Conservation (phyloP, 2,888 invertebrate genomes). For the Scrobipalpa atriplicella region DNA sequence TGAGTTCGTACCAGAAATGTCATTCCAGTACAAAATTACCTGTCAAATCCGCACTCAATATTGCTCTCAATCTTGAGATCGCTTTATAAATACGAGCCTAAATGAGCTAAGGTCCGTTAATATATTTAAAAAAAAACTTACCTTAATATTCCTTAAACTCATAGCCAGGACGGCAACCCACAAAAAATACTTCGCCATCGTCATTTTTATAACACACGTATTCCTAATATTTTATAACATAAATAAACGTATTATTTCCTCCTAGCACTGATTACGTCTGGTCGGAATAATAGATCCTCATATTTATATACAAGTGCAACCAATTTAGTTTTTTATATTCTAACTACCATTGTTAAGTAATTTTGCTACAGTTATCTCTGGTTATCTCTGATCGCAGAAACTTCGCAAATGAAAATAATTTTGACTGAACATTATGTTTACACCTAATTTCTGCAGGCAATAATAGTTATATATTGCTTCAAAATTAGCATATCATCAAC, state of each 20-base stretch:
- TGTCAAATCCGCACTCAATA: too few species aligned
- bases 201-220: slow-evolving; percentile 32
- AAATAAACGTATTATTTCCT: slow-evolving; percentile 15
- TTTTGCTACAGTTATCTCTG: slow-evolving; percentile 23
- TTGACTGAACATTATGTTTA: too few species aligned
- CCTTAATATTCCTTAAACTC: slow-evolving; percentile 37
- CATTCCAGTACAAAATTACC: too few species aligned
- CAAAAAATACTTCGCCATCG: slow-evolving; percentile 35
- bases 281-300: not conserved
- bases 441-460: too few species aligned
- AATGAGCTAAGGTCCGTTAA: not conserved
- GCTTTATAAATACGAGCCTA: not conserved
- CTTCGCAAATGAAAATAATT: slow-evolving; percentile 7
- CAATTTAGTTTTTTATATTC: slow-evolving; percentile 16
- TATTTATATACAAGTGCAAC: slow-evolving; percentile 19
- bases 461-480: too few species aligned
- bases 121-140: slow-evolving; percentile 32
- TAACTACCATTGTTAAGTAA: slow-evolving; percentile 21
- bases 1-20: too few species aligned
- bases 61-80: too few species aligned
- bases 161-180: slow-evolving; percentile 36
- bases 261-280: not conserved
- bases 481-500: too few species aligned
- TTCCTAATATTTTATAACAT: slow-evolving; percentile 6
- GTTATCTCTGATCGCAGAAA: slow-evolving; percentile 17